These are phyloP conservation scores for Adrianichthys oophorus DNA, from an alignment of 2,797 vertebrate species.

Conservation along the genomic window DNA sequence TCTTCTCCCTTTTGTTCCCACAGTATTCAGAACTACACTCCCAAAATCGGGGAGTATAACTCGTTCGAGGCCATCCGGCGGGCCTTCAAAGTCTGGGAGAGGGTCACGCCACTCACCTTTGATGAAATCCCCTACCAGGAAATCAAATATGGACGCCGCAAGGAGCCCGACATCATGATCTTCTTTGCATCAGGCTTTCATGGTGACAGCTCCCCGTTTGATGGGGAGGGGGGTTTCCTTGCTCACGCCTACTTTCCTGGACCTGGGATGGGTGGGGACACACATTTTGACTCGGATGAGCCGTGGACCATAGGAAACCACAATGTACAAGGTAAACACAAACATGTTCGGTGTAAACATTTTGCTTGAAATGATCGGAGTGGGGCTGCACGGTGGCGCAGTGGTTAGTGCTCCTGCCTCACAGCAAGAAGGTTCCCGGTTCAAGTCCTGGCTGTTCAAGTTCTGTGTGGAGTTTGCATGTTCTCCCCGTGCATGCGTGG, in stretches of 20 bases:
- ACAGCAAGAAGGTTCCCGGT: no score
- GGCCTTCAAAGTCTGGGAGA: conserved; percentile 90
- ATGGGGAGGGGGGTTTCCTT: conserved; percentile 91
- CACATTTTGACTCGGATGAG: conserved; percentile 93
- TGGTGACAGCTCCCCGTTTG: conserved; percentile 95
- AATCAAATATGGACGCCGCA: conserved; percentile 86
- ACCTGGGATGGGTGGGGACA: conserved; percentile 93
- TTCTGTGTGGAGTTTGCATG: no score
- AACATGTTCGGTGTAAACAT: not conserved
- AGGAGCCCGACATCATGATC: conserved; percentile 94
- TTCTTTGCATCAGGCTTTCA: conserved; percentile 96
- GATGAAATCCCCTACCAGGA: conserved; percentile 91
- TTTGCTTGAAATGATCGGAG: not conserved
- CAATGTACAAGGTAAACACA: conserved; percentile 83
- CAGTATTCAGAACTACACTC: conserved; percentile 96
- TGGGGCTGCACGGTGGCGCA: no score
- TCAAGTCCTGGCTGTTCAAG: no score
- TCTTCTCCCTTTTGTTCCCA: conserved; percentile 1
- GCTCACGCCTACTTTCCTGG: conserved; percentile 96
- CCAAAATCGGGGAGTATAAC: conserved; percentile 90
- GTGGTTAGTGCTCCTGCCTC: no score
- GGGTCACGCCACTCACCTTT: conserved; percentile 87
- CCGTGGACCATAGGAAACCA: conserved; percentile 93
- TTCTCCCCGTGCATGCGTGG: no score
- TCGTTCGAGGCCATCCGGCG: conserved; percentile 85